A percentile compares a stretch with the other conserved stretches of the same genome.
phyloP scores from a whole-genome alignment of 2,113 vertebrate species.

The Sclerurus mexicanus region DNA sequence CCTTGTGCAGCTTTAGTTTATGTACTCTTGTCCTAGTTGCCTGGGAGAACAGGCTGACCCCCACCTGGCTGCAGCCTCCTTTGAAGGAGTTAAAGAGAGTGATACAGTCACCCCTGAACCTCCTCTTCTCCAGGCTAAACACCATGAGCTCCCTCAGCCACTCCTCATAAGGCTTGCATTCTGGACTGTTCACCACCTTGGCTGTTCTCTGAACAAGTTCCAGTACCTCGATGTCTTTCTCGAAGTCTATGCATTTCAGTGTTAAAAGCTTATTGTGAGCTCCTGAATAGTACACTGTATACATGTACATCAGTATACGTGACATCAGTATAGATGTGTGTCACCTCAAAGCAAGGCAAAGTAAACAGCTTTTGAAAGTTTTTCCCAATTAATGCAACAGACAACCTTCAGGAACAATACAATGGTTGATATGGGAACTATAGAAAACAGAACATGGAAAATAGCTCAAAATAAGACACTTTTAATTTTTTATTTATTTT shows the following conservation, averaged over 20 bases:
- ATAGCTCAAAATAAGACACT: background rate
- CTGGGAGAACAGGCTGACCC: background rate
- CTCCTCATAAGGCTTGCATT: background rate
- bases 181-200: background rate
- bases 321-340: background rate
- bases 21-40: background rate
- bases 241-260: background rate
- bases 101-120: background rate
- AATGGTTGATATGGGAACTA: background rate
- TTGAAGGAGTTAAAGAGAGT: background rate
- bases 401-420: background rate
- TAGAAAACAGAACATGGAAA: background rate
- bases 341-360: background rate
- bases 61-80: no score
- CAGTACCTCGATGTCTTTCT: background rate
- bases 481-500: background rate
- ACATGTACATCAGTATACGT: no score
- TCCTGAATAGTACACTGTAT: background rate
- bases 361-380: background rate
- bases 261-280: background rate
- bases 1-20: background rate
- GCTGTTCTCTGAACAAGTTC: background rate
- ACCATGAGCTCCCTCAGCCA: background rate
- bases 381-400: background rate
- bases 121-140: background rate